Conservation (phyloP, 1,140 invertebrate genomes). For the Papilio machaon region DNA sequence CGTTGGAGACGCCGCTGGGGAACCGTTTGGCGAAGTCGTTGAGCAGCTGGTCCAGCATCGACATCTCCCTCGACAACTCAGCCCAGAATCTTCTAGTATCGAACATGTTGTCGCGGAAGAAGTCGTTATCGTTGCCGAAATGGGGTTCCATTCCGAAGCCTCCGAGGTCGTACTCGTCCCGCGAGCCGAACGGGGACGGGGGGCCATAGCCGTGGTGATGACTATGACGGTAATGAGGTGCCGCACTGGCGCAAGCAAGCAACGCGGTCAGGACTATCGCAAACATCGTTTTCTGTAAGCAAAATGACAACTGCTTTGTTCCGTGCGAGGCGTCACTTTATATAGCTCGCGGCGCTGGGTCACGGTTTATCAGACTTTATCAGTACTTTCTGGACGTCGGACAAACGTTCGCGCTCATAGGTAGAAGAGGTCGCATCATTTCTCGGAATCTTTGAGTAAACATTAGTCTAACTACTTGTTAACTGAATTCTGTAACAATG, state of each 20-base stretch:
- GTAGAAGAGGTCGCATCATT: constrained; percentile 31
- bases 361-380: constrained; percentile 60
- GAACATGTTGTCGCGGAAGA: constrained; percentile 47
- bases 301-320: constrained; percentile 40
- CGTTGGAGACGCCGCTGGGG: constrained; percentile 42
- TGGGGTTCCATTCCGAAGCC: constrained; percentile 29
- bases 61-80: constrained; percentile 46
- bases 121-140: constrained; percentile 21
- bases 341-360: constrained; percentile 49
- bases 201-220: constrained; percentile 27
- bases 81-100: constrained; percentile 55
- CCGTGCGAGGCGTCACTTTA: constrained; percentile 31
- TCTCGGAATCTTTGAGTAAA: constrained; percentile 41
- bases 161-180: constrained; percentile 20
- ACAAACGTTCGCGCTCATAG: constrained; percentile 42
- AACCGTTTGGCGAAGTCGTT: constrained; percentile 48
- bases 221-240: constrained; percentile 44
- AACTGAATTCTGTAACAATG: too few relatives aligned
- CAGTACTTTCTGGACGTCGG: constrained; percentile 67
- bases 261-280: constrained; percentile 43
- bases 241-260: constrained; percentile 49
- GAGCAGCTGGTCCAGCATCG: constrained; percentile 48
- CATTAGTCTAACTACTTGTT: constrained; percentile 7
- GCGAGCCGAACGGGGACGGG: constrained; percentile 16
- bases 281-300: constrained; percentile 44